Evolutionary conservation across 2,888 invertebrate genomes (phyloP).

Genomic region (Synanthedon andrenaeformis): DNA sequence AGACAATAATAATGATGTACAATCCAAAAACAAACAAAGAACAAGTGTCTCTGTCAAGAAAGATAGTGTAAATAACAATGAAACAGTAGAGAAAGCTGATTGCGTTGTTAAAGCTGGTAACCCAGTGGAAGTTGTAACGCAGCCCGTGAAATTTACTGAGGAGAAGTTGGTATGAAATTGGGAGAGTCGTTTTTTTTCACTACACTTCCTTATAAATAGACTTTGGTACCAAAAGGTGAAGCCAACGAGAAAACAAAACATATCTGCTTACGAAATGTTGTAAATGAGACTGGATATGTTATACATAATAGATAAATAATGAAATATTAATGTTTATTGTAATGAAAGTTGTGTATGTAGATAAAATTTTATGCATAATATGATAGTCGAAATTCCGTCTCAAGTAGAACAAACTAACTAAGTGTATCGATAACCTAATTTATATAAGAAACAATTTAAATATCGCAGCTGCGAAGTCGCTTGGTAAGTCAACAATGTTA

Average conservation of each 20-base stretch:
- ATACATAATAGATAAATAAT: slow-evolving; percentile 11
- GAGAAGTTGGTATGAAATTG: slow-evolving; percentile 63
- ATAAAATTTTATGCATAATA: not conserved
- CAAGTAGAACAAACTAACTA: slow-evolving; percentile 1
- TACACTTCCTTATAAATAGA: slow-evolving; percentile 32
- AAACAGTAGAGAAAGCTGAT: slow-evolving; percentile 21
- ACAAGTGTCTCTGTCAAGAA: slow-evolving; percentile 18
- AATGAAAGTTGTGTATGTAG: not conserved
- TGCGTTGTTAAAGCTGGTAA: slow-evolving; percentile 23
- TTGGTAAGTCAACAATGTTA: not conserved
- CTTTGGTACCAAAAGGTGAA: slow-evolving; percentile 25
- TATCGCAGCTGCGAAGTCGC: not conserved
- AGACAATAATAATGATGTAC: slow-evolving; percentile 45
- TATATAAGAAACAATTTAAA: no score
- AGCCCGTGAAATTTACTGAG: slow-evolving; percentile 55
- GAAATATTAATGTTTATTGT: slow-evolving; percentile 7
- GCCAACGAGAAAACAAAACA: slow-evolving; percentile 30
- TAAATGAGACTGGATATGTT: slow-evolving; percentile 43
- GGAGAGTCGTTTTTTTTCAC: slow-evolving; percentile 33
- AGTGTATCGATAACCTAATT: no score
- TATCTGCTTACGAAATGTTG: slow-evolving; percentile 38
- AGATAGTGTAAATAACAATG: slow-evolving; percentile 49
- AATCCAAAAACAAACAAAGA: slow-evolving; percentile 18
- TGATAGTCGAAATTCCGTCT: slow-evolving; percentile 9
- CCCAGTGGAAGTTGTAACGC: slow-evolving; percentile 31